Evolutionary conservation across 2,797 vertebrate genomes (phyloP).

Genomic region (Phaenicophaeus curvirostris): DNA sequence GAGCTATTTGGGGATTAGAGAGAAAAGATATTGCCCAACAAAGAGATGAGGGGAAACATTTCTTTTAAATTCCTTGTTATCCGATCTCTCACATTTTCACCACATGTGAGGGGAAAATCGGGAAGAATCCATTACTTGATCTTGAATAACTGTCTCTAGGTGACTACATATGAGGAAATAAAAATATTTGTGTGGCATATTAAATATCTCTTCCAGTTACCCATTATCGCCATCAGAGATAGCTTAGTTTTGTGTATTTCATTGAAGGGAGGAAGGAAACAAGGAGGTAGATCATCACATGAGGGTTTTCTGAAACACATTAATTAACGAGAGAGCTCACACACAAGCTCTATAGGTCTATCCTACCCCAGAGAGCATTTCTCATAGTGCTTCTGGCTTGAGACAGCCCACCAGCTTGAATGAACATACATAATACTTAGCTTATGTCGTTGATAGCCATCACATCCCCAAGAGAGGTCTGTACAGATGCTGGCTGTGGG

Average conservation of each 20-base stretch:
- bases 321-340: not conserved
- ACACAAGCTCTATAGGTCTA: not conserved
- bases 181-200: not conserved
- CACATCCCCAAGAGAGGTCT: not conserved
- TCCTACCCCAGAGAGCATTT: not conserved
- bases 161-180: not conserved
- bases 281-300: not conserved
- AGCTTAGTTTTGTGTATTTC: not conserved
- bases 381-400: not conserved
- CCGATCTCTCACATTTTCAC: slow-evolving; percentile 6
- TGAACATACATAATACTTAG: not conserved
- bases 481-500: not conserved
- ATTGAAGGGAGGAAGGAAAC: not conserved
- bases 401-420: not conserved
- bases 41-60: not conserved
- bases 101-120: not conserved
- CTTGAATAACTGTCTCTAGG: not conserved
- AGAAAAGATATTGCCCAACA: not conserved
- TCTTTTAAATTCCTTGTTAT: not conserved
- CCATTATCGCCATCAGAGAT: not conserved
- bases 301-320: not conserved
- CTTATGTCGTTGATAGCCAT: not conserved
- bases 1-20: not conserved
- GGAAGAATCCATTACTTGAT: not conserved
- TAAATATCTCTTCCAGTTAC: not conserved